A percentile compares a stretch with the other conserved stretches of the same genome.
Conservation (phyloP, 2,888 invertebrate species). For the Plebejus anna region DNA sequence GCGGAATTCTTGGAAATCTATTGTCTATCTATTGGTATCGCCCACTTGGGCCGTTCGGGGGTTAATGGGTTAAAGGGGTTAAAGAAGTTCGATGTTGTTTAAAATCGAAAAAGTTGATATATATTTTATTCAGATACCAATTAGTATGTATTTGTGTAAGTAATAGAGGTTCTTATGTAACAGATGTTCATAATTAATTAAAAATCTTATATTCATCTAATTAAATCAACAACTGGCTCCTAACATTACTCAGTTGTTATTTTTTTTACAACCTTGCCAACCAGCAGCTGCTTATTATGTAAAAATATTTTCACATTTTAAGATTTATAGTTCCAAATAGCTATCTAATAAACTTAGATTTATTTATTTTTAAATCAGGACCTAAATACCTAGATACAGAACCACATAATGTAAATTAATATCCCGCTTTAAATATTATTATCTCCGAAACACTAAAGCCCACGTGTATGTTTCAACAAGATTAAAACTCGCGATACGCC, state of each 20-base stretch:
- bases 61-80: no score
- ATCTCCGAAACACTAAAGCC: background rate
- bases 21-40: no score
- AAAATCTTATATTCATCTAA: background rate
- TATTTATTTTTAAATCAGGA: background rate
- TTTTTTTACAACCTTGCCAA: constrained; percentile 14
- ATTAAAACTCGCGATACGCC: constrained; percentile 36
- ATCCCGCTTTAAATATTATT: background rate
- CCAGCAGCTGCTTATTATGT: background rate
- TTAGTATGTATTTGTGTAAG: no score
- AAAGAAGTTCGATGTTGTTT: no score
- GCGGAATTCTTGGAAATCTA: no score
- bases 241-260: background rate
- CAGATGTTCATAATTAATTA: background rate
- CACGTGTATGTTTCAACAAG: constrained; percentile 36
- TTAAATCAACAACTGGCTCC: constrained; percentile 6
- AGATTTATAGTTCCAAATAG: background rate
- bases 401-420: background rate
- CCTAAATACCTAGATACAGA: background rate
- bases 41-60: no score
- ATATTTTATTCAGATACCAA: no score
- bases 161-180: background rate
- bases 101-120: background rate
- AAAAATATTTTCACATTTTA: background rate
- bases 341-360: background rate